Base-by-base conservation (phyloP, 2,888 invertebrate species). In the Lithophane semibrunnea region DNA sequence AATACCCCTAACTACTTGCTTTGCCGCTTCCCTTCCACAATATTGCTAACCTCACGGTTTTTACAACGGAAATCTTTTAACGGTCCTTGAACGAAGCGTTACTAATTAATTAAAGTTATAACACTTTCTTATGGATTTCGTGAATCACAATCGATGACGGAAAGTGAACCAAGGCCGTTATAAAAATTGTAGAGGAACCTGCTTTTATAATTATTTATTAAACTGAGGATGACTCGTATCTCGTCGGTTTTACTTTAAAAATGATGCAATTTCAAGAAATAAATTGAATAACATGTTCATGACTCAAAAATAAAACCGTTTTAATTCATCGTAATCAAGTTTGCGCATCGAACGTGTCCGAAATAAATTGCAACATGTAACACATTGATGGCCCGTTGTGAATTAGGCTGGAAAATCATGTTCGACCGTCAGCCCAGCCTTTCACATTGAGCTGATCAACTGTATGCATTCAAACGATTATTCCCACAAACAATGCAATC, bases 371-470 rank as follows among this genome's bases (percentile, higher is more conserved):
- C 93, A 90, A 90, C 91, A 93, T 83, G 85, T 87, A 90, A 72
- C 77, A 86, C 88, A 87, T 88, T 86, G 90, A 91, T 90, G 88
- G 89, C 89, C 89, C 92, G 88, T 87, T 91, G 93, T 90, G 93
- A 94, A 95, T 92, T 93, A 92, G 95, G 94, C 90, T 91, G 95
- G 94, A 95, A 95, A 95, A 93, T 93, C 89, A 90, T 90, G 91
- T 90, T 90, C 91, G 91, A 88, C 91, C 86, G 87, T 82, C 85
- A 86, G 87, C 89, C 89, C 87, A 89, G 92, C 93, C 94, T 94
- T 95, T 95, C 94, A 95, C 92, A 93, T 93, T 90, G 88, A 91
- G 79, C 83, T 84, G 86, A 87, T 88, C 88, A 86, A 84, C 85
- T 88, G 89, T 86, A 87, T 88, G 83, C 85, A 92, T 91, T 91